Evolutionary conservation across 92 coral and sea anemone species (phyloP), one percentile per base, ranked within the genome.

Genomic region (Phenganax marumi): DNA sequence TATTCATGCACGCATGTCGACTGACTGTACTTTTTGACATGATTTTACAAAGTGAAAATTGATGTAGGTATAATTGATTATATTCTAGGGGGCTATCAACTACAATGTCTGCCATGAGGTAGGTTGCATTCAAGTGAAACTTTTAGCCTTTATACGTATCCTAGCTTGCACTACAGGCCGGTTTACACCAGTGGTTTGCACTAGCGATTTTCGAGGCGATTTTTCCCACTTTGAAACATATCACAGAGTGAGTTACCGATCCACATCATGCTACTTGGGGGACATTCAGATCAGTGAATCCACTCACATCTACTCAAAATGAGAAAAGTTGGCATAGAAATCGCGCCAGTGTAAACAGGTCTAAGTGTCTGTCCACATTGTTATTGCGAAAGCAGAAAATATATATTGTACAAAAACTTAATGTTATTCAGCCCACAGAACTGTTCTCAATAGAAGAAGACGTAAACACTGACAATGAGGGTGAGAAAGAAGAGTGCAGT

Each of bases 381-480:
- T 56, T 56, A 56, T 14, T 56, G 7, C 17, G 2, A 56, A 14
- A 10, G 11, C 60, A 10, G 7, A 66, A 7, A 68, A 26, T 4
- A 25, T 68, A 16, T 10, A 68, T n/a, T n/a, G n/a, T 10, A 72
- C 13, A 16, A 24, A 72, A 49, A 48, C 50, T 72, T 50, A 22
- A 64, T 5, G 47, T 50, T 12, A 21, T 75, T 43, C 50, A 78
- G 83, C 0, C 71, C 10, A 78, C 73, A n/a, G 83, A 78, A 48
- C 14, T 58, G 58, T 78, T 78, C 70, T 87, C 84, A 82, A 80
- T 80, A 23, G 86, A 43, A 3, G 88, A 84, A 61, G 72, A 85
- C 70, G 52, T 58, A 14, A 70, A 75, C 12, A 80, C 82, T 24
- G 87, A 80, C 19, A 46, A 66, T 13, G 83, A 77, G 11, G 39